phyloP scores from a whole-genome alignment of 2,888 invertebrate genomes.

The Erebia ligea region DNA sequence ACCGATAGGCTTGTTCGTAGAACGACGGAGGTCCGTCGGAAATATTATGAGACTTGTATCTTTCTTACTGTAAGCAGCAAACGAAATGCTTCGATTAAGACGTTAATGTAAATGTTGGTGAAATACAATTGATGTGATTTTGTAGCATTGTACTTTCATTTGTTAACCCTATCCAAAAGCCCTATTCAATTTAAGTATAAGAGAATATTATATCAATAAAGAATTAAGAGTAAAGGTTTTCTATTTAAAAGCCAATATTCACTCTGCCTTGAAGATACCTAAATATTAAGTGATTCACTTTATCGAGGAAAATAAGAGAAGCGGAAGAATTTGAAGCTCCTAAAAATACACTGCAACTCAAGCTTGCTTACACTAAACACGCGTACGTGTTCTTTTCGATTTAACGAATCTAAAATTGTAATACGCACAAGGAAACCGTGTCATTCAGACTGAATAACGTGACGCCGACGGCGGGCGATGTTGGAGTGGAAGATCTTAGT shows the following conservation, averaged over 20 bases:
- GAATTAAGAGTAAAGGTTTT: background rate
- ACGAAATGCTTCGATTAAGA: constrained; percentile 80
- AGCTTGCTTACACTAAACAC: no score
- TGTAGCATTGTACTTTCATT: constrained; percentile 70
- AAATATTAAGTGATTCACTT: background rate
- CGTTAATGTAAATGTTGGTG: constrained; percentile 82
- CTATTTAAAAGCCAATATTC: background rate
- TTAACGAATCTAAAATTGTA: no score
- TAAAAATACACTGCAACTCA: no score
- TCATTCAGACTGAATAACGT: no score
- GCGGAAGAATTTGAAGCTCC: no score
- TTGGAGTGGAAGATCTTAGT: no score
- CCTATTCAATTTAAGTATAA: background rate
- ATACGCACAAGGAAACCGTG: no score
- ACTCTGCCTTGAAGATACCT: background rate
- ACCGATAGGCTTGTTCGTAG: constrained; percentile 76
- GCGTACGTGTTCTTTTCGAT: no score
- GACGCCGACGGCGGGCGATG: no score
- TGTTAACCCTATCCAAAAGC: background rate
- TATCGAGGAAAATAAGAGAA: no score
- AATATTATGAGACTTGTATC: constrained; percentile 68
- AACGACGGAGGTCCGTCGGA: constrained; percentile 60
- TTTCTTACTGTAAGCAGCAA: constrained; percentile 76
- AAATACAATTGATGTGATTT: constrained; percentile 84
- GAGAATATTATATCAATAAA: no score